Evolutionary conservation across 2,888 invertebrate species (phyloP).

Genomic region (Chamaedrilus cognettii): DNA sequence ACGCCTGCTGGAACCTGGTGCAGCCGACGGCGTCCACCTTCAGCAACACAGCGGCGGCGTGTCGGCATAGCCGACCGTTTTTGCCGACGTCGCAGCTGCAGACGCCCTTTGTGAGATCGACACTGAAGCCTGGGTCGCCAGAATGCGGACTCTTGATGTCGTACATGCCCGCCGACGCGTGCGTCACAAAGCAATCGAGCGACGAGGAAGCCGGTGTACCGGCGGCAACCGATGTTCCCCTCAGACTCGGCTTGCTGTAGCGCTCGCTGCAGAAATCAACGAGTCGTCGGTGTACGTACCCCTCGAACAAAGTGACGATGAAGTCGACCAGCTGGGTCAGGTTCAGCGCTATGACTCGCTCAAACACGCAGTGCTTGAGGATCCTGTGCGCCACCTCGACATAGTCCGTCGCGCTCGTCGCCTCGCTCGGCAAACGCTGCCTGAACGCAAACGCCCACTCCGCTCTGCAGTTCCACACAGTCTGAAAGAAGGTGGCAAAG

Average conservation of each 20-base stretch:
- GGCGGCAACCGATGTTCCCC: background rate
- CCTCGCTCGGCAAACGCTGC: background rate
- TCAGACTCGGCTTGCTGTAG: background rate
- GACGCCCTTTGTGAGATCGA: background rate
- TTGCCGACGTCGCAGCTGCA: background rate
- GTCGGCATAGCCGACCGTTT: background rate
- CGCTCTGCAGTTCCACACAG: background rate
- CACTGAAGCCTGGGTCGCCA: background rate
- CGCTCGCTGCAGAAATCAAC: background rate
- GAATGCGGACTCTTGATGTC: background rate
- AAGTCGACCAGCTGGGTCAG: slow-evolving; percentile 2
- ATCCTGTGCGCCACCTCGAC: background rate
- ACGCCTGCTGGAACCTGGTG: too few relatives aligned
- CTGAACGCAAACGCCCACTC: background rate
- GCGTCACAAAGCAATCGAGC: background rate
- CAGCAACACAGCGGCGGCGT: background rate
- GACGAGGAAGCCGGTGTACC: background rate
- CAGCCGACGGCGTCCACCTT: too few relatives aligned
- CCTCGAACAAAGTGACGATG: background rate
- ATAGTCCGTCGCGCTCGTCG: background rate
- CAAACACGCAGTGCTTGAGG: background rate
- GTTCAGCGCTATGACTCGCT: background rate
- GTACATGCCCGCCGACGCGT: background rate
- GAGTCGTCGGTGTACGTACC: background rate
- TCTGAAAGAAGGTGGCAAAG: background rate